A percentile compares a stretch with the other conserved stretches of the same genome.
phyloP scores from a whole-genome alignment of 2,113 vertebrate genomes.

The Corydoras sp. region DNA sequence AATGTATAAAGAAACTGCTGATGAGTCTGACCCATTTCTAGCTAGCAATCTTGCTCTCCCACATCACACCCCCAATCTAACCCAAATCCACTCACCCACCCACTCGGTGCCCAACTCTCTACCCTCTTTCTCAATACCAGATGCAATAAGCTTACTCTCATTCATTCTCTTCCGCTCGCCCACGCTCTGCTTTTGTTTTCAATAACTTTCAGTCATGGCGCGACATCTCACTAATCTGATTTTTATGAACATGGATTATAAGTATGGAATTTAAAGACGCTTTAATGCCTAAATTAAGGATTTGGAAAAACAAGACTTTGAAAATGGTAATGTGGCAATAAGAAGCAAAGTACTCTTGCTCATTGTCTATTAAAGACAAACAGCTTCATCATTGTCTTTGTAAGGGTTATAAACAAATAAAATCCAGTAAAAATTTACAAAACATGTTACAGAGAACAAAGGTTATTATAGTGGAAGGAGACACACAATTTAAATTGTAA shows the following conservation, averaged over 20 bases:
- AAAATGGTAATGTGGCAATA: slow-evolving; percentile 47
- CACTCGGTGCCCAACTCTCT: slow-evolving; percentile 1
- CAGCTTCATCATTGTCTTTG: too few species aligned
- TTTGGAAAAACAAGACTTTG: slow-evolving; percentile 8
- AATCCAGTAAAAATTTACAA: too few species aligned
- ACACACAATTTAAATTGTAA: too few species aligned
- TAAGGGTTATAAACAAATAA: too few species aligned
- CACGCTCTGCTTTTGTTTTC: slow-evolving; percentile 48
- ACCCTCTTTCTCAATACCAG: slow-evolving; percentile 39
- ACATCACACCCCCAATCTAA: too few species aligned
- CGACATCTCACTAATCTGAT: slow-evolving; percentile 54
- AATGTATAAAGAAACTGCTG: too few species aligned
- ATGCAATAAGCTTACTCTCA: slow-evolving; percentile 52
- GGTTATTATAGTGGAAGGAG: too few species aligned
- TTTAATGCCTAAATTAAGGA: slow-evolving; percentile 47
- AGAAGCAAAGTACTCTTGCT: slow-evolving; percentile 34
- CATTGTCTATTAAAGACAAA: not conserved
- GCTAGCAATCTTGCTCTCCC: too few species aligned
- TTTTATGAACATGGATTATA: slow-evolving; percentile 60
- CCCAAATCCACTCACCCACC: not conserved
- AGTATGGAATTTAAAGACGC: slow-evolving; percentile 56
- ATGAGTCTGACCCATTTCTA: too few species aligned
- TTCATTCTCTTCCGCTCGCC: slow-evolving; percentile 15
- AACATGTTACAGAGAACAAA: too few species aligned
- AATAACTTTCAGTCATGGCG: slow-evolving; percentile 61